Conservation (phyloP, 2,797 vertebrate genomes). For the Tauraco hartlaubi region DNA sequence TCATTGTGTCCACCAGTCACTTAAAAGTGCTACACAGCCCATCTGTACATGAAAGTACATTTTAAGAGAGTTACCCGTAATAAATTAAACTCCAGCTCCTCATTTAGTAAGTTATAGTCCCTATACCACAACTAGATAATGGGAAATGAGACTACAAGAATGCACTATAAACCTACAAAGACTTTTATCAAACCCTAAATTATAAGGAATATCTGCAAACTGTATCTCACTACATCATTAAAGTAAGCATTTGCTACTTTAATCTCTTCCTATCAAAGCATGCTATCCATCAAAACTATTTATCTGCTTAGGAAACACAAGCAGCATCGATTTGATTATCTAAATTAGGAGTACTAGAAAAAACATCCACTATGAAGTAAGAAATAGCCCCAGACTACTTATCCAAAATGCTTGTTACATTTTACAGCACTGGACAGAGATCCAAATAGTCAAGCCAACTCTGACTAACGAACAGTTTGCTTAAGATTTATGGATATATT, state of each 20-base stretch:
- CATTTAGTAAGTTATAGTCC: background rate
- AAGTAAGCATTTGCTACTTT: constrained; percentile 3
- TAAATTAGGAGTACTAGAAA: background rate
- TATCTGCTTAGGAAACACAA: background rate
- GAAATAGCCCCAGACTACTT: background rate
- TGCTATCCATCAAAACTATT: background rate
- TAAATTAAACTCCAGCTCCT: constrained; percentile 42
- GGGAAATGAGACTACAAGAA: background rate
- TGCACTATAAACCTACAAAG: constrained; percentile 9
- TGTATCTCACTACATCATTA: constrained; percentile 26
- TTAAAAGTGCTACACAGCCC: background rate
- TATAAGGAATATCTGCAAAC: constrained; percentile 8
- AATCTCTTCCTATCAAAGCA: background rate
- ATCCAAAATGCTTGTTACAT: background rate
- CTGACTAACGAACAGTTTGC: background rate
- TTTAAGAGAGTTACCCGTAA: constrained; percentile 33
- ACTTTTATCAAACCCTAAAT: background rate
- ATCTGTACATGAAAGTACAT: constrained; percentile 15
- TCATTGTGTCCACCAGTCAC: background rate
- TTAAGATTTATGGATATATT: constrained; percentile 25
- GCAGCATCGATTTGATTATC: background rate
- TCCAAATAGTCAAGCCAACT: constrained; percentile 8
- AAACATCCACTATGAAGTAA: background rate
- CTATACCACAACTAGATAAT: constrained; percentile 32
- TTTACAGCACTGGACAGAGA: constrained; percentile 57